A percentile compares a stretch with the other conserved stretches of the same genome.
These are phyloP conservation scores for Petaurus breviceps DNA, from an alignment of 2,113 vertebrate genomes.

Conservation along the genomic window DNA sequence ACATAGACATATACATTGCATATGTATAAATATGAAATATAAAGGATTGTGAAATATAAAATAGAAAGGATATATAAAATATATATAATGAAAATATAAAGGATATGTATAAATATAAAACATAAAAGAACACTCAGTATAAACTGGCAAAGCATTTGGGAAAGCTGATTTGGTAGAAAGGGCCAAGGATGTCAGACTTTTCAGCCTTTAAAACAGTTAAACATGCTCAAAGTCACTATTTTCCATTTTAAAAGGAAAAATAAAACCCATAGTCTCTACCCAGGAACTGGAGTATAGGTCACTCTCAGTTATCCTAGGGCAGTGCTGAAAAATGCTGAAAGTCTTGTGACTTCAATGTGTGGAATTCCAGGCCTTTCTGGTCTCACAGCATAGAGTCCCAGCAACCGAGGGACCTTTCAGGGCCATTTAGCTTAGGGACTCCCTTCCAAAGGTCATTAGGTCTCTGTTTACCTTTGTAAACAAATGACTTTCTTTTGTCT, in stretches of 20 bases:
- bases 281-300: not conserved
- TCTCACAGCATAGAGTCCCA: slow-evolving; percentile 22
- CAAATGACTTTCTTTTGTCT: not conserved
- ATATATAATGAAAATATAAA: too few species aligned
- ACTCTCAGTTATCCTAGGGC: slow-evolving; percentile 8
- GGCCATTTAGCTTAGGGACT: not conserved
- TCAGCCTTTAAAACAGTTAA: not conserved
- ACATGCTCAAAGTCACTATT: not conserved
- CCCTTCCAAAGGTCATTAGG: not conserved
- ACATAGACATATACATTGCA: not conserved
- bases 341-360: not conserved
- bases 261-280: not conserved
- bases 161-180: not conserved
- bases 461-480: not conserved
- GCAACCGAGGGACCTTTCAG: not conserved
- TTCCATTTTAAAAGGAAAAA: not conserved
- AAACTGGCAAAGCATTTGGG: not conserved
- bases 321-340: slow-evolving; percentile 14
- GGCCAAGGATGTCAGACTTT: not conserved
- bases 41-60: not conserved
- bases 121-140: not conserved
- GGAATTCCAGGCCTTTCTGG: not conserved
- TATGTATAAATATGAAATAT: not conserved
- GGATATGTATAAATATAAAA: not conserved
- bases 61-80: too few species aligned